These are phyloP conservation scores for Zosterops borbonicus DNA, from an alignment of 2,113 vertebrate species.

Conservation along the genomic window DNA sequence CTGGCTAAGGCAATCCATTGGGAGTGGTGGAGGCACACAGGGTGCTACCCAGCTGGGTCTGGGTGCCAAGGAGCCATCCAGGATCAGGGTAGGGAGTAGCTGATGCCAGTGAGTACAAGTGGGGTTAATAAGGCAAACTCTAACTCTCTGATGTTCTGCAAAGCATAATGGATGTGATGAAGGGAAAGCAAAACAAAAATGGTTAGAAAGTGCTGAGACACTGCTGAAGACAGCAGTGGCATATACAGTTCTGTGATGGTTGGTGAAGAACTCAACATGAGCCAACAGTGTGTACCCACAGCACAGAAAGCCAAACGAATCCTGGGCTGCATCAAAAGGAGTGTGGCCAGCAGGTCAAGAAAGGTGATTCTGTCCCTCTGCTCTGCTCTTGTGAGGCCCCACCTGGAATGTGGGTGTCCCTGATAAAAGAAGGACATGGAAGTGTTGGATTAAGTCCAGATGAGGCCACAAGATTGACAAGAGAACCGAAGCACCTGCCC, in stretches of 20 bases:
- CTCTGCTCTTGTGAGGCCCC: not conserved
- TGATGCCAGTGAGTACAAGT: not conserved
- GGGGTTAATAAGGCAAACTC: not conserved
- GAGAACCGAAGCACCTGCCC: not conserved
- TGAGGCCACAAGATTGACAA: not conserved
- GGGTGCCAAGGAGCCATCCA: not conserved
- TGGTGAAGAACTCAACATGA: not conserved
- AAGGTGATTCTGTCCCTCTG: not conserved
- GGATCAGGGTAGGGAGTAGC: not conserved
- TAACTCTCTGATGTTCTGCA: not conserved
- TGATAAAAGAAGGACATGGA: not conserved
- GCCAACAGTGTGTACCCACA: not conserved
- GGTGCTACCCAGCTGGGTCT: not conserved
- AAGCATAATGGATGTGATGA: not conserved
- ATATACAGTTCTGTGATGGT: not conserved
- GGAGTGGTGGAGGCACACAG: fast-evolving
- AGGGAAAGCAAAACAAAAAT: not conserved
- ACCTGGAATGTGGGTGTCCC: not conserved
- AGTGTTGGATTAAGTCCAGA: not conserved
- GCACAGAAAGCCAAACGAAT: not conserved
- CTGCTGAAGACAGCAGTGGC: not conserved
- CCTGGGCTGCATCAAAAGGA: not conserved
- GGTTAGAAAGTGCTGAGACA: not conserved
- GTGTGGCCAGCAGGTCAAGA: fast-evolving
- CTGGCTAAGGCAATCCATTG: fast-evolving